Base-by-base conservation (phyloP, 2,113 vertebrate genomes). In the Notiomystis cincta region DNA sequence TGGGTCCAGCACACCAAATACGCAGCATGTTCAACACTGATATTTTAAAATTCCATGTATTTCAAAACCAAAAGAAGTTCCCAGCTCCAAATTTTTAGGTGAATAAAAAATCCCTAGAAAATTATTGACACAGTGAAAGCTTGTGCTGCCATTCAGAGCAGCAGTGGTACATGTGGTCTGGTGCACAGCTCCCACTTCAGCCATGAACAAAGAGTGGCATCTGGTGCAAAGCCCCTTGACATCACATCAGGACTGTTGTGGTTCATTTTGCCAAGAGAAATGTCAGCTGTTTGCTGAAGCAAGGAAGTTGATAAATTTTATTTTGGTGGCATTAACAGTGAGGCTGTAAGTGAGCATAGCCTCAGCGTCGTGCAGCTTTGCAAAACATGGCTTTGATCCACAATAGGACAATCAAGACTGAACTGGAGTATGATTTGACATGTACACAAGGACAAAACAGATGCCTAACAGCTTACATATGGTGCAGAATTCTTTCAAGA, bases 401-500 rank as follows among this genome's bases (percentile, higher is more conserved):
- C 87, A 96, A 96, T 94, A 89, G 91, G 89, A 96, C 94, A 97
- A 97, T 97, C 96, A 96, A 91, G 94, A 48, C 64, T 95, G 89
- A 97, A 95, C 91, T 87, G 56, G 60, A 78, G 87, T 67, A 82
- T 92, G 93, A 96, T 97, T 96, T 96, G 93, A 97, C 96, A 94
- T 91, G 70, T 95, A 96, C 91, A 89, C 91, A 91, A 95, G 91
- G 93, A 93, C 81, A 96, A 96, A 97, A 93, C 94, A 96, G 94
- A 95, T 97, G 96, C 82, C 70, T 95, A 96, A 96, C 93, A 96
- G 87, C 81, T 97, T 91, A 87, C 94, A 96, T 91, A 94, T 96
- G 91, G 89, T 91, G 82, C 56, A 85, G 83, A 87, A 84, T 89
- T 85, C 87, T 95, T 95, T 90, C 53, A 92, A 95, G 81, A 94